Percentiles rank a stretch among this genome's conserved stretches.
Evolutionary conservation across 2,797 vertebrate genomes (phyloP).

Genomic region (Pteronotus mesoamericanus): DNA sequence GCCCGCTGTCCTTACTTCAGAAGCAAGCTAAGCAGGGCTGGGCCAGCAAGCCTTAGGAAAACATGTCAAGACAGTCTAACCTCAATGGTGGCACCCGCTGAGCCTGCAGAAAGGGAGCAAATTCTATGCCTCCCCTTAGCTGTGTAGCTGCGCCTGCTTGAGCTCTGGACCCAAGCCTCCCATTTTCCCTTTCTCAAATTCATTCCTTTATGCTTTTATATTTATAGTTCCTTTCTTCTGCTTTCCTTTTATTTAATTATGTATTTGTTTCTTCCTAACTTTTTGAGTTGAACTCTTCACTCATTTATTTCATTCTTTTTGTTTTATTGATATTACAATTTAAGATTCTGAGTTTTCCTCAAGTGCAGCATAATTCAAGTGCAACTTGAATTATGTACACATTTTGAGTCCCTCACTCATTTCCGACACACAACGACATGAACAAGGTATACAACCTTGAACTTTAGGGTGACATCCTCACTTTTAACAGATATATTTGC

Average conservation of each 20-base stretch:
- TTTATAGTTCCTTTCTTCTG: background rate
- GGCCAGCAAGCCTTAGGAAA: too few species aligned
- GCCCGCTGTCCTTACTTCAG: background rate
- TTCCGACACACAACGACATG: background rate
- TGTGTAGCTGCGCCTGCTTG: too few species aligned
- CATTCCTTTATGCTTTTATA: background rate
- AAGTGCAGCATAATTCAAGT: background rate
- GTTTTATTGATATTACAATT: background rate
- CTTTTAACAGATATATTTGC: background rate
- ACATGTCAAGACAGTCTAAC: too few species aligned
- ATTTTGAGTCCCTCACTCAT: background rate
- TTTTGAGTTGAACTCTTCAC: background rate
- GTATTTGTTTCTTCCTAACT: background rate
- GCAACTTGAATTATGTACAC: background rate
- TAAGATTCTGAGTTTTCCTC: background rate
- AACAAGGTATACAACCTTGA: background rate
- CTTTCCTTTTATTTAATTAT: background rate
- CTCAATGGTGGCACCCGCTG: too few species aligned
- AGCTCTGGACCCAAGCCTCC: too few species aligned
- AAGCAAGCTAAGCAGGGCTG: background rate
- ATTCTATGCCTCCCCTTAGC: too few species aligned
- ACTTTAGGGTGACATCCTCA: background rate
- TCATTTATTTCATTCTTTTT: constrained; percentile 1
- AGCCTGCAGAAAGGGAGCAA: too few species aligned
- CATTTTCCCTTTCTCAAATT: background rate